These are phyloP conservation scores for Proteles cristata DNA, from an alignment of 2,113 vertebrate species.

Conservation along the genomic window DNA sequence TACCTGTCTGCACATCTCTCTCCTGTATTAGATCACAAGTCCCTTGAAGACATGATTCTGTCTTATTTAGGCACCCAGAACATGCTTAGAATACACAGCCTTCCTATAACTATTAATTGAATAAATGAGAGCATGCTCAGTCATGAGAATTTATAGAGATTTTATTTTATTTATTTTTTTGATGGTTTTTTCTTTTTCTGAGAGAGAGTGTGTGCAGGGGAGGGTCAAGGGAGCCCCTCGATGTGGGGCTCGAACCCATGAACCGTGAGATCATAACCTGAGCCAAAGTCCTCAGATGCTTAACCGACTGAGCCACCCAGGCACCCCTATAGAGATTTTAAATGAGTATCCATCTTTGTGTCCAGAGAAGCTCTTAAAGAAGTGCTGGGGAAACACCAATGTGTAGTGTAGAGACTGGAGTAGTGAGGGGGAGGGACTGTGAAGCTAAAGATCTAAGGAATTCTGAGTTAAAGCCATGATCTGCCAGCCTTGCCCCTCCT, in stretches of 20 bases:
- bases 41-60: neutral
- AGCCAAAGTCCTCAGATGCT: too few relatives aligned
- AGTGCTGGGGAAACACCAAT: neutral
- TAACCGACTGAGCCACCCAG: too few relatives aligned
- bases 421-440: neutral
- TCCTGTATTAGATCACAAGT: neutral
- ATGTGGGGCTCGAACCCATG: too few relatives aligned
- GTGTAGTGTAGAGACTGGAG: neutral
- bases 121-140: neutral
- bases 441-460: neutral
- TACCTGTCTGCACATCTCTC: neutral
- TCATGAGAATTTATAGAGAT: neutral
- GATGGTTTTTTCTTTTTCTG: too few relatives aligned
- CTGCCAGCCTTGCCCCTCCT: neutral
- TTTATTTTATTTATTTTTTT: neutral
- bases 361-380: neutral
- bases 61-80: neutral
- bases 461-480: neutral
- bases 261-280: too few relatives aligned
- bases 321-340: neutral
- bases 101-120: neutral
- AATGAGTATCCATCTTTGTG: neutral
- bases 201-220: too few relatives aligned
- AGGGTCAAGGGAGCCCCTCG: too few relatives aligned
- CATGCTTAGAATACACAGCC: neutral